Evolutionary conservation across 2,888 invertebrate species (phyloP).

Genomic region (Aleiodes alternator): DNA sequence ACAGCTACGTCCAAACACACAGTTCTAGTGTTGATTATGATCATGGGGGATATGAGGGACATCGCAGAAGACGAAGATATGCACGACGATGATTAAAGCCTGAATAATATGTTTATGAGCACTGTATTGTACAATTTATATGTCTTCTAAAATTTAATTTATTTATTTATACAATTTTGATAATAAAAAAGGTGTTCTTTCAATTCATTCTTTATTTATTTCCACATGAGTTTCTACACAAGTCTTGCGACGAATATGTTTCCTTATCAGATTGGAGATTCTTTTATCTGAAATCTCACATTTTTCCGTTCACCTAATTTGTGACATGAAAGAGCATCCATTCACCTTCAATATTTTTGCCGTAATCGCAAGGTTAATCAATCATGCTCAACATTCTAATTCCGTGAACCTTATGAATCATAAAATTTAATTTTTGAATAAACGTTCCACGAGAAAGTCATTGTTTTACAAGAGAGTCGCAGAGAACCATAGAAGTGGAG

Average conservation of each 20-base stretch:
- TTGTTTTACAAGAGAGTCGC: no score
- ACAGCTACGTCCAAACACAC: conserved; percentile 86
- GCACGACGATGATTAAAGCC: conserved; percentile 44
- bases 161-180: conserved; percentile 33
- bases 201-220: background rate
- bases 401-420: conserved; percentile 13
- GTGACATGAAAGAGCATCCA: no score
- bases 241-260: background rate
- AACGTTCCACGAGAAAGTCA: background rate
- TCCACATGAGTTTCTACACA: background rate
- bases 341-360: background rate
- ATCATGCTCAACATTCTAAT: background rate
- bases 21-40: conserved; percentile 82
- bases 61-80: conserved; percentile 77
- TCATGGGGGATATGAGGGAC: conserved; percentile 77
- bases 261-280: background rate
- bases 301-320: background rate
- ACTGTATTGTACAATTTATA: conserved; percentile 40
- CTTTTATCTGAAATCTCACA: background rate
- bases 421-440: background rate
- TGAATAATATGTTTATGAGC: conserved; percentile 19
- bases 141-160: conserved; percentile 35
- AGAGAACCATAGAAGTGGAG: no score
- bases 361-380: background rate
- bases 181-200: conserved; percentile 22